These are phyloP conservation scores for Pseudomugil tenellus DNA, from an alignment of 2,797 vertebrate species.

Conservation along the genomic window DNA sequence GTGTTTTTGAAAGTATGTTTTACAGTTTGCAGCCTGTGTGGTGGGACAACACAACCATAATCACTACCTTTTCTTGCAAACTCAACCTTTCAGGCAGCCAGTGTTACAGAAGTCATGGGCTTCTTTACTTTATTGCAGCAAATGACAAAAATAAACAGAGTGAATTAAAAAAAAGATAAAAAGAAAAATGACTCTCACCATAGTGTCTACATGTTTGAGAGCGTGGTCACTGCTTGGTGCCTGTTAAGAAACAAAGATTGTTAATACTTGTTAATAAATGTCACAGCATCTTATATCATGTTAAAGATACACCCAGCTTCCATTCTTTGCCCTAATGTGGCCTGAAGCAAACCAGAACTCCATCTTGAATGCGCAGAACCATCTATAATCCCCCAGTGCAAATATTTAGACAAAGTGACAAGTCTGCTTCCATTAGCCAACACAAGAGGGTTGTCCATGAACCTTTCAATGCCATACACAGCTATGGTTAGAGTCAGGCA, in stretches of 20 bases:
- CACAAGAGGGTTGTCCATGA: constrained; percentile 49
- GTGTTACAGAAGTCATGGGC: not conserved
- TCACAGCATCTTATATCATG: constrained; percentile 3
- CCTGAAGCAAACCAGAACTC: constrained; percentile 51
- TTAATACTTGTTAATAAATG: constrained; percentile 21
- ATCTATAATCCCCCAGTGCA: constrained; percentile 76
- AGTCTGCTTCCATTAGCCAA: constrained; percentile 74
- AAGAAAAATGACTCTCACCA: constrained; percentile 81
- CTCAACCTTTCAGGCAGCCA: not conserved
- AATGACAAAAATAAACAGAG: constrained; percentile 2
- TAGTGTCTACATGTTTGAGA: constrained; percentile 87
- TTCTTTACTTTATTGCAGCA: constrained; percentile 9
- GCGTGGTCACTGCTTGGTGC: constrained; percentile 84
- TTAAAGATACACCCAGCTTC: constrained; percentile 28
- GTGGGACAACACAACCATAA: not conserved
- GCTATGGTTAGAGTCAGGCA: constrained; percentile 56
- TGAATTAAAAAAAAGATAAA: not conserved
- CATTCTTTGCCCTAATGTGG: constrained; percentile 76
- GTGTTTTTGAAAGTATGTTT: not conserved
- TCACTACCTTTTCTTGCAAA: constrained; percentile 1
- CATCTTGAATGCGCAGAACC: constrained; percentile 68
- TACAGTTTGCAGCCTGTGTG: not conserved
- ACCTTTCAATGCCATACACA: constrained; percentile 80
- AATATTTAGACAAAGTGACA: constrained; percentile 83
- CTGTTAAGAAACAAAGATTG: constrained; percentile 72